phyloP scores from a whole-genome alignment of 2,888 invertebrate species.

The Oscheius sp. region DNA sequence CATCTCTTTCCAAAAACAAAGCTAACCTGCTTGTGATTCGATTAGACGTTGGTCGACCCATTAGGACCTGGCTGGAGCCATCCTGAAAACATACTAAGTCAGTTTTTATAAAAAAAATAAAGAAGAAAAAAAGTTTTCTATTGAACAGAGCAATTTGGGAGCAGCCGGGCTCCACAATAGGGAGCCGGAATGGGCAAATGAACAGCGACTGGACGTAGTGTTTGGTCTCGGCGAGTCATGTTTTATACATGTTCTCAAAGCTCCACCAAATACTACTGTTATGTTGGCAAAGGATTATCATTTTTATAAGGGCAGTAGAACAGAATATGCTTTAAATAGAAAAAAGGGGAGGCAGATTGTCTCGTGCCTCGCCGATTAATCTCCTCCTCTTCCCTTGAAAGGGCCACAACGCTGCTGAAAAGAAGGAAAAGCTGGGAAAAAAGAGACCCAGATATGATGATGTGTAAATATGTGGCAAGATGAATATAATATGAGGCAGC shows the following conservation, averaged over 20 bases:
- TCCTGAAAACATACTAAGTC: slow-evolving; percentile 9
- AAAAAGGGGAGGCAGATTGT: not conserved
- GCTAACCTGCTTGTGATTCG: slow-evolving; percentile 32
- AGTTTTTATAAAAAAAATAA: slow-evolving; percentile 1
- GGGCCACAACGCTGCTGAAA: not conserved
- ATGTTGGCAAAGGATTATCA: slow-evolving; percentile 3
- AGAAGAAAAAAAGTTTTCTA: not conserved
- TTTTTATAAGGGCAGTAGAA: not conserved
- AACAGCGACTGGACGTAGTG: slow-evolving; percentile 29
- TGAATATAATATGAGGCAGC: too few relatives aligned
- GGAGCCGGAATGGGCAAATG: slow-evolving; percentile 35
- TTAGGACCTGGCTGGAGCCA: slow-evolving; percentile 24
- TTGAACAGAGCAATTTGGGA: slow-evolving; percentile 12
- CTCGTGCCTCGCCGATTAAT: not conserved
- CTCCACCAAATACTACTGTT: slow-evolving; percentile 14
- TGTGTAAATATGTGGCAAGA: not conserved
- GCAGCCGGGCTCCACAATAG: not conserved
- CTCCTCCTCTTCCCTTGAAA: not conserved
- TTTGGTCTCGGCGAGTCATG: slow-evolving; percentile 31
- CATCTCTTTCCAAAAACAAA: slow-evolving; percentile 9
- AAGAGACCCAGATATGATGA: not conserved
- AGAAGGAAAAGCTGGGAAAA: not conserved
- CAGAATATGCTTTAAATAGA: too few relatives aligned
- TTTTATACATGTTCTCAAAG: slow-evolving; percentile 34
- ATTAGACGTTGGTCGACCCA: slow-evolving; percentile 32